These are phyloP conservation scores for Mya arenaria DNA, from an alignment of 1,140 invertebrate species.

Conservation along the genomic window DNA sequence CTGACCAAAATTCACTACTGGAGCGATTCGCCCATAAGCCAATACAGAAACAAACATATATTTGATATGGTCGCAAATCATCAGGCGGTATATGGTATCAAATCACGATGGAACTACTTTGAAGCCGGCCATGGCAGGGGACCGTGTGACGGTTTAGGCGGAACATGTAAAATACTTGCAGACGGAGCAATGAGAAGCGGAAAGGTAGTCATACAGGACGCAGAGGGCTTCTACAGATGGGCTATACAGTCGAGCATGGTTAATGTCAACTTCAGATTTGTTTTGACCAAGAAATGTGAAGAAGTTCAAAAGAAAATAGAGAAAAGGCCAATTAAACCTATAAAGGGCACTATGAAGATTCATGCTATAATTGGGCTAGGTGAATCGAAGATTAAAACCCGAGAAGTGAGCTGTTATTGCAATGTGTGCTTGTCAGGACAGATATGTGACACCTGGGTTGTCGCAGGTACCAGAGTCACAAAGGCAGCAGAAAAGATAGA, in stretches of 20 bases:
- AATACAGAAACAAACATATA: not conserved
- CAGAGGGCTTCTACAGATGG: slow-evolving; percentile 34
- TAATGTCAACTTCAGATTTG: slow-evolving; percentile 34
- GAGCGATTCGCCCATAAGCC: not conserved
- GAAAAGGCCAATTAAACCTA: slow-evolving; percentile 11
- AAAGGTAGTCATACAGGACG: slow-evolving; percentile 30
- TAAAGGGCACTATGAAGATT: slow-evolving; percentile 59
- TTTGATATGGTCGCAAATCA: not conserved
- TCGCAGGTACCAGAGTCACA: not conserved
- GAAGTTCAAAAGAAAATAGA: not conserved
- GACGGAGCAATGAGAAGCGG: slow-evolving; percentile 28
- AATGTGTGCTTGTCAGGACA: slow-evolving; percentile 16
- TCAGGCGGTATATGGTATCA: not conserved
- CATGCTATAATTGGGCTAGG: slow-evolving; percentile 55
- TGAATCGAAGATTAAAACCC: not conserved
- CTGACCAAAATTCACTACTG: no score
- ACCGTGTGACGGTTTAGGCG: slow-evolving; percentile 34
- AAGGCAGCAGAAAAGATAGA: not conserved
- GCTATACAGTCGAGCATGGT: not conserved
- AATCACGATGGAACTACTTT: slow-evolving; percentile 4
- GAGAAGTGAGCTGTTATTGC: slow-evolving; percentile 52
- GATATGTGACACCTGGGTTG: slow-evolving; percentile 13
- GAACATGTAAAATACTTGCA: slow-evolving; percentile 21
- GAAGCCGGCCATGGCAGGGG: not conserved
- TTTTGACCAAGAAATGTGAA: not conserved